Base-by-base conservation (phyloP, 2,113 vertebrate species). In the Engraulis encrasicolus region DNA sequence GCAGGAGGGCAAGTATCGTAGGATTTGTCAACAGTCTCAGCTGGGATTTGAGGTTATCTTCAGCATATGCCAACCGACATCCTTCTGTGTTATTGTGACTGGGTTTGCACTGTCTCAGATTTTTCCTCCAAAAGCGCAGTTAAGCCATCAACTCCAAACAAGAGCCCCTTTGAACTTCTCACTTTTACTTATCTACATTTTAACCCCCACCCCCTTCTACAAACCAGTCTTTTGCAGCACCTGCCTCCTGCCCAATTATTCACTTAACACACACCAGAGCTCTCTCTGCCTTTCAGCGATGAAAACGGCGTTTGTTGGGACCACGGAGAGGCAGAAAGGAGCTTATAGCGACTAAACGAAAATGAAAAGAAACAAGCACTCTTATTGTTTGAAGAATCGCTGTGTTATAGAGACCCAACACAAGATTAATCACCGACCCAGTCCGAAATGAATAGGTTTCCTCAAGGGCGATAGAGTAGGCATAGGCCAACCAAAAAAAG, bases 191-290 rank as follows among this genome's bases (percentile, higher is more conserved):
- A 82, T 87, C 84, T 87, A 83, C 86, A 85, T 86, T 84, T 86
- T 82, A 89, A 89, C 89, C 83, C 82, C 86, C 78, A 52, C 81
- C 71, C 78, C 15, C 82, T 78, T 58, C 48, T 52, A 52, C 61
- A 85, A 85, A 85, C 83, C 84, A 84, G 61, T 54, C 66, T 84
- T 89, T 90, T 82, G 77, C 86, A 92, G 91, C 94, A 94, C 93
- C 94, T 95, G 93, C 90, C 90, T 89, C 87, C 84, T 78, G 86
- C 77, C 81, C 91, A 91, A 93, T 93, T 93, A 95, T 93, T 93
- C 92, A 94, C 91, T 94, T 93, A 93, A 94, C 92, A 89, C 90
- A 91, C 88, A 87, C 87, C 88, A 87, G 86, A 78, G n/a, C 40
- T 90, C 85, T 78, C 85, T 87, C 80, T 81, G 83, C 88, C 87